Conservation (phyloP, 1,140 invertebrate species). For the Anastrepha ludens region DNA sequence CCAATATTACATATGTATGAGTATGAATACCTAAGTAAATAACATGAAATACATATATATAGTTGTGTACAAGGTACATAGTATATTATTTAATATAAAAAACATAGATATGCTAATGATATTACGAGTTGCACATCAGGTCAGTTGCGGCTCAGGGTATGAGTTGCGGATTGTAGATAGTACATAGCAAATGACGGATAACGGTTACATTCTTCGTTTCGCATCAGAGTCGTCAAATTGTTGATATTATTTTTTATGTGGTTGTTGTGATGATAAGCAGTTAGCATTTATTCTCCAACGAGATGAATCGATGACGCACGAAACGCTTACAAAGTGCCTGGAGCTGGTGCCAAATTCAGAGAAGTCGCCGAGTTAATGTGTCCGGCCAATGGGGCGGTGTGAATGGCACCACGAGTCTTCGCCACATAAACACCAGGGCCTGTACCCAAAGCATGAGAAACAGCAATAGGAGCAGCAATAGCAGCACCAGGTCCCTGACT, state of each 20-base stretch:
- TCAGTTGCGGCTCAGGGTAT: too few species aligned
- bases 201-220: neutral
- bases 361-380: conserved; percentile 72
- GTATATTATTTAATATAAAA: too few species aligned
- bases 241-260: neutral
- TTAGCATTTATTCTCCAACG: too few species aligned
- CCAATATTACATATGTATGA: neutral
- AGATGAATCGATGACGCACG: neutral
- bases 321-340: conserved; percentile 69
- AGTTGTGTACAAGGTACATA: too few species aligned
- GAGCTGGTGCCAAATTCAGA: conserved; percentile 75
- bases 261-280: too few species aligned
- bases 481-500: conserved; percentile 67
- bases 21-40: too few species aligned
- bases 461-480: conserved; percentile 2
- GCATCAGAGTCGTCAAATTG: neutral
- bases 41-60: too few species aligned
- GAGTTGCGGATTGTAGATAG: too few species aligned
- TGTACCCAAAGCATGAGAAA: conserved; percentile 58
- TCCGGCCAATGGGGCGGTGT: conserved; percentile 76
- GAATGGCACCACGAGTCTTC: conserved; percentile 76
- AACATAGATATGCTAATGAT: too few species aligned
- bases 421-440: conserved; percentile 74
- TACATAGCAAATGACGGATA: too few species aligned
- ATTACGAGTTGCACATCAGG: too few species aligned